Evolutionary conservation across 2,888 invertebrate species (phyloP).

Genomic region (Lingula anatina): DNA sequence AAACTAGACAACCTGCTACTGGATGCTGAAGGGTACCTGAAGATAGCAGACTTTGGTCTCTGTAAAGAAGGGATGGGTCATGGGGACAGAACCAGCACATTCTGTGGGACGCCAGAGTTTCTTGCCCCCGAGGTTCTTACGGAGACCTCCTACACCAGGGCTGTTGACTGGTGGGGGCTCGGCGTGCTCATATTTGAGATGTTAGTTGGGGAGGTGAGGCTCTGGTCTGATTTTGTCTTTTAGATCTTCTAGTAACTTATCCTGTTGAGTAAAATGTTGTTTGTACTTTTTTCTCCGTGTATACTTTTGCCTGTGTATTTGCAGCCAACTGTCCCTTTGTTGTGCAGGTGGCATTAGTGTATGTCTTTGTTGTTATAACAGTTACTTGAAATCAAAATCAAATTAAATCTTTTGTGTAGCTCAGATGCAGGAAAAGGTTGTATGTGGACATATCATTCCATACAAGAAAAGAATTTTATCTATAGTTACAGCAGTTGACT

Average conservation of each 20-base stretch:
- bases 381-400: no score
- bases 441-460: no score
- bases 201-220: slow-evolving; percentile 89
- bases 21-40: slow-evolving; percentile 97
- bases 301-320: background rate
- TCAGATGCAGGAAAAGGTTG: no score
- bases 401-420: no score
- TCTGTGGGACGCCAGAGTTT: slow-evolving; percentile 70
- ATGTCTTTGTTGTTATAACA: no score
- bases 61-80: slow-evolving; percentile 99
- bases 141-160: slow-evolving; percentile 95
- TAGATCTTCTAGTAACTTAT: no score
- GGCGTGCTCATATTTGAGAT: slow-evolving; percentile 99
- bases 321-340: background rate
- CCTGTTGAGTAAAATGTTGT: background rate
- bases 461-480: no score
- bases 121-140: slow-evolving; percentile 97
- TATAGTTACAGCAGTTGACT: no score
- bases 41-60: slow-evolving; percentile 96
- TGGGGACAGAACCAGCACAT: slow-evolving; percentile 95
- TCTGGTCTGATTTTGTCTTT: background rate
- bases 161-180: slow-evolving; percentile 99
- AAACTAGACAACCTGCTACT: slow-evolving; percentile 96
- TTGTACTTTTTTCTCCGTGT: background rate
- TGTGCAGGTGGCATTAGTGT: background rate